Conservation (phyloP, 2,797 vertebrate genomes). For the Alectoris magna region DNA sequence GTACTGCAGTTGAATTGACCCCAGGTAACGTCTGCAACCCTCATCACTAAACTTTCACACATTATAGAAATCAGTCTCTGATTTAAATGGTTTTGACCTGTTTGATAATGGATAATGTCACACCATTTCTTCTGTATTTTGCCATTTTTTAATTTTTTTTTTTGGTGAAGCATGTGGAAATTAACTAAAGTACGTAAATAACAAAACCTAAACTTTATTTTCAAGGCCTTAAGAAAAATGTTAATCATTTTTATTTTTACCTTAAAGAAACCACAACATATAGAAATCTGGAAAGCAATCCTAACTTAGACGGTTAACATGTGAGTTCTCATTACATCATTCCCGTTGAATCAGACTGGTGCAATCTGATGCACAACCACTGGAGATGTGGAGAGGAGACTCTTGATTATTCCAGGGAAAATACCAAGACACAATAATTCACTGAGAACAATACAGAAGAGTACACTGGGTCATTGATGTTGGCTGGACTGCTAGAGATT, state of each 20-base stretch:
- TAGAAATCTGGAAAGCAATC: not conserved
- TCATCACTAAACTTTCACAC: not conserved
- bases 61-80: not conserved
- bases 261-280: not conserved
- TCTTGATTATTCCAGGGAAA: not conserved
- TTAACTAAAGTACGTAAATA: fast-evolving
- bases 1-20: not conserved
- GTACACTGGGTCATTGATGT: not conserved
- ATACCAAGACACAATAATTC: fast-evolving
- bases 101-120: not conserved
- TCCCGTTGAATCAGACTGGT: not conserved
- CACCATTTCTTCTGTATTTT: not conserved
- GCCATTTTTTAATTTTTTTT: no score
- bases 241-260: not conserved
- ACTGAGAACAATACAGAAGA: not conserved
- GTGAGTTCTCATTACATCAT: not conserved
- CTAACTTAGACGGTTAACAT: not conserved
- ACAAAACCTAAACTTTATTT: not conserved
- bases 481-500: not conserved
- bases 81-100: not conserved
- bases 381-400: not conserved
- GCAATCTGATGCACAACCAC: not conserved
- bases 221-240: not conserved
- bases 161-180: not conserved
- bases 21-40: not conserved